Conservation (phyloP, 1,140 invertebrate genomes). For the Drosophila virilis region DNA sequence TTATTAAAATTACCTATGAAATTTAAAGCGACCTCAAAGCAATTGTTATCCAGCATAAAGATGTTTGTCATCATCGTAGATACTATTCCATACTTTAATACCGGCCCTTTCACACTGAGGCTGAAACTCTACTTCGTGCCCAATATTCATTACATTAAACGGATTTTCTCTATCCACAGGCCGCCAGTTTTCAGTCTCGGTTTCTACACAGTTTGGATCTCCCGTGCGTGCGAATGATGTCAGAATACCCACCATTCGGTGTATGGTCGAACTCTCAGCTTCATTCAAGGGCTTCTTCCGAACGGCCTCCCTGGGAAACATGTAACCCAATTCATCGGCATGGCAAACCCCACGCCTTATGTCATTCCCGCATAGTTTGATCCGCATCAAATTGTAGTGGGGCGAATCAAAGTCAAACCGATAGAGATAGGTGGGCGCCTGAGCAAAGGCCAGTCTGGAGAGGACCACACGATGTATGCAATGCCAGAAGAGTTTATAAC, state of each 20-base stretch:
- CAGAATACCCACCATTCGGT: conserved; percentile 79
- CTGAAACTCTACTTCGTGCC: conserved; percentile 38
- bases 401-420: conserved; percentile 84
- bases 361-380: conserved; percentile 66
- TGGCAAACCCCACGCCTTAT: conserved; percentile 85
- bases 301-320: conserved; percentile 85
- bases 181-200: conserved; percentile 37
- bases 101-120: conserved; percentile 53
- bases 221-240: conserved; percentile 84
- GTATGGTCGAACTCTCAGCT: conserved; percentile 70
- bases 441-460: conserved; percentile 64
- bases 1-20: neutral
- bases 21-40: neutral
- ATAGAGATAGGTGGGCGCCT: conserved; percentile 83
- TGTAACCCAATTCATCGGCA: conserved; percentile 87
- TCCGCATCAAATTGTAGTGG: conserved; percentile 60
- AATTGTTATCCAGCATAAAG: conserved; percentile 17
- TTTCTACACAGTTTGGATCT: conserved; percentile 68
- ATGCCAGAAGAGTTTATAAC: conserved; percentile 83
- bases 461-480: conserved; percentile 74
- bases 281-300: conserved; percentile 67
- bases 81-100: conserved; percentile 59
- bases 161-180: conserved; percentile 46
- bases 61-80: conserved; percentile 36
- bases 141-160: conserved; percentile 57